Evolutionary conservation across 2,113 vertebrate species (phyloP).

Genomic region (Lucifuga dentata): DNA sequence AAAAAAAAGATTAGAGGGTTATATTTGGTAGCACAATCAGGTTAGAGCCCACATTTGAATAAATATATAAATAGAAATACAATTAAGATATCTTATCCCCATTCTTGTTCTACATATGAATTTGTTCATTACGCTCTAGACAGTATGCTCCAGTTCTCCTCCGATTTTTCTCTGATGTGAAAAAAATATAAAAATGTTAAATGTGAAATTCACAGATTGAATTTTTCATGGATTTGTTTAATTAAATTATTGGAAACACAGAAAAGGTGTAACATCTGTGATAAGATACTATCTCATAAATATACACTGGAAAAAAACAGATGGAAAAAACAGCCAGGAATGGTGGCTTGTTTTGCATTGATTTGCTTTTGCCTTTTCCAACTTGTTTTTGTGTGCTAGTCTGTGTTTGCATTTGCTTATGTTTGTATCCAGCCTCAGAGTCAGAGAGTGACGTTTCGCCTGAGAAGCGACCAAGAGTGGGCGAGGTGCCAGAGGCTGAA

Average conservation of each 20-base stretch:
- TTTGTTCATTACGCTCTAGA: too few species aligned
- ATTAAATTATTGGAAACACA: too few species aligned
- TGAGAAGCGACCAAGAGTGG: constrained; percentile 90
- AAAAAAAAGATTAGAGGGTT: not conserved
- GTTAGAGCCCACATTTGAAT: not conserved
- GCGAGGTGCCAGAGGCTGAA: constrained; percentile 86
- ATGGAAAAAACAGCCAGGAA: too few species aligned
- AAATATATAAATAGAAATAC: not conserved
- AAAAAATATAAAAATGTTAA: not conserved
- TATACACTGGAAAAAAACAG: too few species aligned
- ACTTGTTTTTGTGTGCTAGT: not conserved
- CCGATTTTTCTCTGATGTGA: not conserved
- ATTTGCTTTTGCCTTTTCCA: not conserved
- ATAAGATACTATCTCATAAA: too few species aligned
- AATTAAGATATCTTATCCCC: not conserved
- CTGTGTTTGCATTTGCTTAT: constrained; percentile 14
- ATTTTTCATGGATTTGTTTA: too few species aligned
- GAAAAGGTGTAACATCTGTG: too few species aligned
- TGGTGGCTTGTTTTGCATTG: too few species aligned
- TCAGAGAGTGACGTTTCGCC: constrained; percentile 92
- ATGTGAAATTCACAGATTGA: too few species aligned
- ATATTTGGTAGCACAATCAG: not conserved
- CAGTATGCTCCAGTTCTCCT: not conserved
- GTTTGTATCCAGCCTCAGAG: constrained; percentile 87
- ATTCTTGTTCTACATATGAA: too few species aligned